Conservation (phyloP, 2,797 vertebrate species). For the Cossypha niveicapilla region DNA sequence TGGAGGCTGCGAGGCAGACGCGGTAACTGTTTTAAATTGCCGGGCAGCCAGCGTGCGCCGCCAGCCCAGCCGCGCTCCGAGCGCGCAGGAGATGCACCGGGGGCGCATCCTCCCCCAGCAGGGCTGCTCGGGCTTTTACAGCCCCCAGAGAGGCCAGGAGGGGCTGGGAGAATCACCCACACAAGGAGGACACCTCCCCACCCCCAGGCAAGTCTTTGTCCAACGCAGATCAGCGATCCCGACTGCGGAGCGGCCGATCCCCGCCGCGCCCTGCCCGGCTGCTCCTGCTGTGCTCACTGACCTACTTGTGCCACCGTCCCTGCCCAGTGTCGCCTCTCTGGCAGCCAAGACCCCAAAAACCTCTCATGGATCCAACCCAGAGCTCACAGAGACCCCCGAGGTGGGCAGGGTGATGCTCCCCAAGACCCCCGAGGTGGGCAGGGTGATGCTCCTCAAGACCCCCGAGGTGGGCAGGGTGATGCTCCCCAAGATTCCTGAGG, state of each 20-base stretch:
- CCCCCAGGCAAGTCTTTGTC: rapidly evolving
- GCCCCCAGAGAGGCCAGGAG: neutral
- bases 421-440: neutral
- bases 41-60: neutral
- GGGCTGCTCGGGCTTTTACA: slow-evolving; percentile 38
- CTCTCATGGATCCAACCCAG: rapidly evolving
- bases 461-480: neutral
- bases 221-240: rapidly evolving
- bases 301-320: slow-evolving; percentile 24
- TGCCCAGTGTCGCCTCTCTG: neutral
- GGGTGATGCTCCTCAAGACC: rapidly evolving
- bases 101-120: slow-evolving; percentile 41
- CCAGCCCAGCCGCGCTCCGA: slow-evolving; percentile 50
- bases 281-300: neutral
- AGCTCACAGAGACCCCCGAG: neutral
- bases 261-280: neutral
- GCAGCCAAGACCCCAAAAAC: neutral
- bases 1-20: neutral
- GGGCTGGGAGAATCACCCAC: neutral
- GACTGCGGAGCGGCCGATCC: neutral
- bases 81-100: slow-evolving; percentile 54
- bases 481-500: neutral
- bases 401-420: neutral
- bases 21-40: slow-evolving; percentile 4
- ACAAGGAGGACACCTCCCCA: rapidly evolving